phyloP scores from a whole-genome alignment of 1,140 invertebrate genomes.

The Glomeris maerens region DNA sequence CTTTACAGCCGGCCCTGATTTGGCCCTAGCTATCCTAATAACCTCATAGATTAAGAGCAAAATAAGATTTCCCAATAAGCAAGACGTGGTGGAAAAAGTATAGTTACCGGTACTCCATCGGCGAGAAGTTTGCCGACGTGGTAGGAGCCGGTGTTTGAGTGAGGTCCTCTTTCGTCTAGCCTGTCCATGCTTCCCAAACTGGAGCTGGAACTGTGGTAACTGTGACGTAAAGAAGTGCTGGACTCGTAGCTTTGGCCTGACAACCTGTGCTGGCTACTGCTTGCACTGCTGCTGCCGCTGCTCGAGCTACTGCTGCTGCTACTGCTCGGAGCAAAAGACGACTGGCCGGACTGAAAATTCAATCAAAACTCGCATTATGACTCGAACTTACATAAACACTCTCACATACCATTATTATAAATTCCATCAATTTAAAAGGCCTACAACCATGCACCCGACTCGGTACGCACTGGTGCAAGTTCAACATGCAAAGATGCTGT shows the following conservation, averaged over 20 bases:
- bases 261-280: constrained; percentile 27
- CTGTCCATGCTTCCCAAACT: constrained; percentile 38
- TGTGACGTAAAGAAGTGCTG: constrained; percentile 34
- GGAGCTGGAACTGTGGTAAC: constrained; percentile 41
- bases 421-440: not conserved
- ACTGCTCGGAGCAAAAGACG: not conserved
- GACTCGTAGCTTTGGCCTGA: constrained; percentile 38
- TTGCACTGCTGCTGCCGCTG: too few species aligned
- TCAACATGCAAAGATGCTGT: too few species aligned
- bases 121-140: constrained; percentile 43
- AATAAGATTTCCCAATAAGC: too few species aligned
- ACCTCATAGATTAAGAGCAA: too few species aligned
- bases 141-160: constrained; percentile 28
- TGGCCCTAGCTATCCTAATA: too few species aligned
- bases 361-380: not conserved
- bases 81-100: too few species aligned
- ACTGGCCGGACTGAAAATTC: constrained; percentile 5
- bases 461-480: too few species aligned
- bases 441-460: not conserved
- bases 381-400: not conserved
- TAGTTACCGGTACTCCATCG: constrained; percentile 38
- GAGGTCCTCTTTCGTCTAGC: constrained; percentile 26
- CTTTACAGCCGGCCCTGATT: too few species aligned
- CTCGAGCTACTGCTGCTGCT: too few species aligned
- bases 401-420: not conserved